Conservation (phyloP, 2,113 vertebrate genomes). For the Patagioenas fasciata region DNA sequence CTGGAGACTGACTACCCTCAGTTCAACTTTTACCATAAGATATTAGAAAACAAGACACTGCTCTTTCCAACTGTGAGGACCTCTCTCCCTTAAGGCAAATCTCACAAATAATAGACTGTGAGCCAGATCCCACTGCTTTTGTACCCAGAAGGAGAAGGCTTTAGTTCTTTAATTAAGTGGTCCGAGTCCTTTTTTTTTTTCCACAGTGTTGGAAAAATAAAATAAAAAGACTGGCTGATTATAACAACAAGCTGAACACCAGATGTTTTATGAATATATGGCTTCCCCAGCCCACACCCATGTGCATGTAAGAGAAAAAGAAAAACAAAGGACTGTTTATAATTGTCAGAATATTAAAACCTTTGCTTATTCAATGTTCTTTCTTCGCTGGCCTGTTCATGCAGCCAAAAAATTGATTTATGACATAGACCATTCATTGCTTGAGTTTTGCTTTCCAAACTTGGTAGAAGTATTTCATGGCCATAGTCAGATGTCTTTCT, state of each 20-base stretch:
- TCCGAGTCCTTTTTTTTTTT: not conserved
- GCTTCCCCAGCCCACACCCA: slow-evolving; percentile 22
- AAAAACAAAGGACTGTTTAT: slow-evolving; percentile 68
- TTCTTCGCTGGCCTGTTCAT: slow-evolving; percentile 36
- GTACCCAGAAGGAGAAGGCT: not conserved
- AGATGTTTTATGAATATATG: slow-evolving; percentile 64
- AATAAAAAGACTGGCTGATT: slow-evolving; percentile 34
- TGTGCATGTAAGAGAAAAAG: slow-evolving; percentile 40
- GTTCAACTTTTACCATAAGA: not conserved
- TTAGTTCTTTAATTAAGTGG: slow-evolving; percentile 8
- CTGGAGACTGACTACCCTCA: not conserved
- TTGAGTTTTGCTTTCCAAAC: slow-evolving; percentile 64
- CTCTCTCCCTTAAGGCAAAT: not conserved
- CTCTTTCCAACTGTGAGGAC: not conserved
- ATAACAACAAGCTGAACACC: slow-evolving; percentile 37
- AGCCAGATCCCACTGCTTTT: not conserved
- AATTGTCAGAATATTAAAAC: slow-evolving; percentile 70
- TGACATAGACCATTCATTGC: slow-evolving; percentile 67
- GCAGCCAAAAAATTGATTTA: slow-evolving; percentile 67
- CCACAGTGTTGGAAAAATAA: not conserved
- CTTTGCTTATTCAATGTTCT: slow-evolving; percentile 69
- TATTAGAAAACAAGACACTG: not conserved
- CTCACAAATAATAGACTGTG: not conserved
- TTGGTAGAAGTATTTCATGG: slow-evolving; percentile 70
- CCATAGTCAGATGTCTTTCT: slow-evolving; percentile 63